Conservation (phyloP, 2,888 invertebrate genomes). For the Belgica antarctica region DNA sequence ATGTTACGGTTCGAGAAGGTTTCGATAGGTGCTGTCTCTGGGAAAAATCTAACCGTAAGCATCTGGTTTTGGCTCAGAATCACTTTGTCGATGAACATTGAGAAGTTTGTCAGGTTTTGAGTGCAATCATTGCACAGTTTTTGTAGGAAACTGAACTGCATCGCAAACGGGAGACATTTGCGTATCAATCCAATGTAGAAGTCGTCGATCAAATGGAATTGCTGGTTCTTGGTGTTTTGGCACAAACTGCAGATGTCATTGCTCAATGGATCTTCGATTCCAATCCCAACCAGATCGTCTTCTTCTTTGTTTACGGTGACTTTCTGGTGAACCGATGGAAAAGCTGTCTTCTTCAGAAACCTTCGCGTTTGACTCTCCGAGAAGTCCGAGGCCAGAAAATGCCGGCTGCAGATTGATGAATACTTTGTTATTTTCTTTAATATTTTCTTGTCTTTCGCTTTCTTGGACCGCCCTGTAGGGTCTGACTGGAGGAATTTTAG, state of each 20-base stretch:
- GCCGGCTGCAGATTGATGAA: constrained; percentile 29
- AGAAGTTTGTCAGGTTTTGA: constrained; percentile 50
- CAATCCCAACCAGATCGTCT: background rate
- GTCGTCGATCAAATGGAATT: background rate
- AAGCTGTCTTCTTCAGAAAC: constrained; percentile 15
- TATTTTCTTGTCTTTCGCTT: constrained; percentile 6
- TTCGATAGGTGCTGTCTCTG: background rate
- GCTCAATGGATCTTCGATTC: background rate
- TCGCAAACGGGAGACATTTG: constrained; percentile 27
- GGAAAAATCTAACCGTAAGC: background rate
- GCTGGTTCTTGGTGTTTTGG: background rate
- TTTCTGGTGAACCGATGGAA: background rate
- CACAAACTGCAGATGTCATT: background rate
- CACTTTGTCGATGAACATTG: constrained; percentile 53
- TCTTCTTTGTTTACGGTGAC: background rate
- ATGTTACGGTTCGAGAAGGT: constrained; percentile 5
- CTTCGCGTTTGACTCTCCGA: background rate
- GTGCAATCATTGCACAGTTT: constrained; percentile 51
- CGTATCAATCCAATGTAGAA: constrained; percentile 15
- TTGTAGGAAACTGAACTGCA: constrained; percentile 45
- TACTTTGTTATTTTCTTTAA: constrained; percentile 23
- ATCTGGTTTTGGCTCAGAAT: constrained; percentile 51
- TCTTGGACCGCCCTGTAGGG: too few species aligned
- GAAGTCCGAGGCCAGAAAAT: constrained; percentile 17
- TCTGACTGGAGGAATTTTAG: constrained; percentile 50